phyloP scores from a whole-genome alignment of 2,113 vertebrate species.

The Mionectes macconnelli region DNA sequence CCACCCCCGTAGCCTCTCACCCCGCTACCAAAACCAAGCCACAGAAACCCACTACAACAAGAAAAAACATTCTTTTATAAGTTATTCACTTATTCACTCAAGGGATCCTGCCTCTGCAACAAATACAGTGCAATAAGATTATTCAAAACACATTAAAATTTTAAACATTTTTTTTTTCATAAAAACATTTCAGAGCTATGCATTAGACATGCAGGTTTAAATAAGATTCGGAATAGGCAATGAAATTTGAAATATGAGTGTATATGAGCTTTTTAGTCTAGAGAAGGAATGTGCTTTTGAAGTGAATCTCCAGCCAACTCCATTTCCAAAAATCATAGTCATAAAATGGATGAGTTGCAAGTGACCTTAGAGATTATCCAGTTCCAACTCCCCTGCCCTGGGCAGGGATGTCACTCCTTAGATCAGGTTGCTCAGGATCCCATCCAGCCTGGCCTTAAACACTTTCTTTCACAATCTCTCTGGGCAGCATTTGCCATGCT shows the following conservation, averaged over 20 bases:
- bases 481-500: neutral
- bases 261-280: neutral
- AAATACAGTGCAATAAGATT: neutral
- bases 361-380: neutral
- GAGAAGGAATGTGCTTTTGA: neutral
- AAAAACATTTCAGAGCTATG: neutral
- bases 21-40: too few relatives aligned
- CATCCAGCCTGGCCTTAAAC: neutral
- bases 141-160: neutral
- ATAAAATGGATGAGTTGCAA: neutral
- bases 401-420: neutral
- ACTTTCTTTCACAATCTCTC: neutral
- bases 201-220: neutral
- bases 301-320: neutral
- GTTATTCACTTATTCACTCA: neutral
- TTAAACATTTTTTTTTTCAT: neutral
- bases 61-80: neutral
- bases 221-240: neutral
- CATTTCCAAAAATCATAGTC: neutral
- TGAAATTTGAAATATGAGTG: neutral
- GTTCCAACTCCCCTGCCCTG: neutral
- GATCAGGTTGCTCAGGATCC: neutral
- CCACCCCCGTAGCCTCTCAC: too few relatives aligned
- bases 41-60: too few relatives aligned
- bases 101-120: neutral